phyloP scores from a whole-genome alignment of 2,113 vertebrate genomes.

The Bagarius yarrelli region DNA sequence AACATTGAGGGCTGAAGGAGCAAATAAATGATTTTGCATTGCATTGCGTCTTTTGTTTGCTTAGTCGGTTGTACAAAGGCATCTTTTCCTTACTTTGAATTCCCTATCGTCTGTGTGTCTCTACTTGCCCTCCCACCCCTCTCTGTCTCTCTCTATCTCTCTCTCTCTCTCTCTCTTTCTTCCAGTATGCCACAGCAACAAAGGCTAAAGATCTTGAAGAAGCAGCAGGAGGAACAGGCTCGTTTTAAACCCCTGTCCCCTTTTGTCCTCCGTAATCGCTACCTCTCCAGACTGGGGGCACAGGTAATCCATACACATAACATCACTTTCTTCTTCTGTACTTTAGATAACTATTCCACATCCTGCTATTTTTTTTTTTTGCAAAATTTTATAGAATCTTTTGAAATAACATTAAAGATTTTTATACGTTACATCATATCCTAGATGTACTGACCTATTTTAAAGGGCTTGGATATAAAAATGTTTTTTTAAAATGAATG shows the following conservation, averaged over 20 bases:
- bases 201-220: slow-evolving; percentile 48
- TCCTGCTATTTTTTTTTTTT: no score
- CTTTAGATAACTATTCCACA: not conserved
- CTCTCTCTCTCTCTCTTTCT: slow-evolving; percentile 14
- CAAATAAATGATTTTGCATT: slow-evolving; percentile 34
- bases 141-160: not conserved
- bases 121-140: not conserved
- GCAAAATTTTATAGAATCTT: no score
- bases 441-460: no score
- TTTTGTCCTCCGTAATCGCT: slow-evolving; percentile 77
- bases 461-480: no score
- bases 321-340: not conserved
- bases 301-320: slow-evolving; percentile 67
- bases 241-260: slow-evolving; percentile 74
- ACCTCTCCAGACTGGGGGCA: slow-evolving; percentile 79
- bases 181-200: slow-evolving; percentile 33
- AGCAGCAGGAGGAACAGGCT: slow-evolving; percentile 57
- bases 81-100: not conserved
- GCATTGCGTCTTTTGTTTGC: slow-evolving; percentile 1
- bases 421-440: no score
- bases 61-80: not conserved
- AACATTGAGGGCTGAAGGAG: slow-evolving; percentile 60
- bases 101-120: not conserved
- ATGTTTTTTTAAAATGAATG: no score
- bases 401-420: no score